Evolutionary conservation across 2,888 invertebrate genomes (phyloP), one percentile per base, ranked within the genome.

Genomic region (Yponomeuta cagnagella): DNA sequence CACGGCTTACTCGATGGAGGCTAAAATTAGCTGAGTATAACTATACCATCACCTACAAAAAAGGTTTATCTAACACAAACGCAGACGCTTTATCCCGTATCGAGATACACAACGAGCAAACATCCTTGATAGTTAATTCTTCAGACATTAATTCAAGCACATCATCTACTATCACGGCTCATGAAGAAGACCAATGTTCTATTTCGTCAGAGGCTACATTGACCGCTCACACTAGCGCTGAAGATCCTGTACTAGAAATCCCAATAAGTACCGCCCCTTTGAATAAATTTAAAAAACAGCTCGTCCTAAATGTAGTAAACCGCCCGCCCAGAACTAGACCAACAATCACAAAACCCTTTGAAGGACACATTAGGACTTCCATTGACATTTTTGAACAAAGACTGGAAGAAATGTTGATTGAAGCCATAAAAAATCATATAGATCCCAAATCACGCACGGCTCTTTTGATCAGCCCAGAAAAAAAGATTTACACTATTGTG

Each of bases 121-220:
- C 81, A 81, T 73, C 81, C 82, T 73, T 74, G 75, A 71, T 77
- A 78, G n/a, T 64, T 81, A 31, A 71, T 70, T 37, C 80, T 78
- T 77, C 70, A 80, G 30, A 74, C 78, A 70, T 10, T 72, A 65
- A 6, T 69, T 77, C 2, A 80, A 79, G 72, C 78, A 79, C 58
- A 79, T 78, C 1, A 79, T 76, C 65, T 77, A 76, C 0, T 71
- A 77, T 69, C 70, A 74, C 1, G 63, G 82, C 37, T 82, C 80
- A 80, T 64, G 75, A 70, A 43, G 80, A 2, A 76, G 74, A 71
- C 70, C 33, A 48, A 71, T 52, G 15, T 23, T 15, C 31, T n/a
- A 69, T 3, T 37, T 33, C 48, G 65, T 48, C 65, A 1, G 43
- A 43, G 5, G 12, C 33, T 43, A 67, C 31, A n/a, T 1, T 43